phyloP scores from a whole-genome alignment of 2,797 vertebrate species.

The Crocidura indochinensis region DNA sequence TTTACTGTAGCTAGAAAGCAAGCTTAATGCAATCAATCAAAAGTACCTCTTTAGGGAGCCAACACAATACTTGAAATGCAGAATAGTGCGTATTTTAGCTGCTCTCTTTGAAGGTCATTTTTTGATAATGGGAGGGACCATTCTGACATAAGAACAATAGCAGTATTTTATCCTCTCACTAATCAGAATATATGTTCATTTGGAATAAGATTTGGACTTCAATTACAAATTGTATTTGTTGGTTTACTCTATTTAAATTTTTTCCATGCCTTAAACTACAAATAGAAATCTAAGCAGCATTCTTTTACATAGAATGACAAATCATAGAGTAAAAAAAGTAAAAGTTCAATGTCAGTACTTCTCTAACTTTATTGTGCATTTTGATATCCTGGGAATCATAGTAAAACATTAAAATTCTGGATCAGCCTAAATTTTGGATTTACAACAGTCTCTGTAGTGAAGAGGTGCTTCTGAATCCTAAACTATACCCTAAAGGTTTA shows the following conservation, averaged over 20 bases:
- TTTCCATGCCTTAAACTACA: conserved; percentile 66
- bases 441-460: conserved; percentile 20
- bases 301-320: conserved; percentile 58
- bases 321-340: conserved; percentile 36
- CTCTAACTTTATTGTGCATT: conserved; percentile 22
- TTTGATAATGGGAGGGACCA: not conserved
- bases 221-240: conserved; percentile 58
- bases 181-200: conserved; percentile 65
- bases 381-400: conserved; percentile 26
- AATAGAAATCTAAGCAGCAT: conserved; percentile 76
- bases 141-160: conserved; percentile 9
- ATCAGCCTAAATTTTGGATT: conserved; percentile 16
- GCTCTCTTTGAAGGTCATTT: conserved; percentile 57
- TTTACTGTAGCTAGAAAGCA: conserved; percentile 56
- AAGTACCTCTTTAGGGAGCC: conserved; percentile 55
- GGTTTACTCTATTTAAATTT: conserved; percentile 45
- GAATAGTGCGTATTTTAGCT: conserved; percentile 52
- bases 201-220: conserved; percentile 16
- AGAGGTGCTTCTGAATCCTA: not conserved
- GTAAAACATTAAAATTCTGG: conserved; percentile 61
- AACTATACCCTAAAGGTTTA: conserved; percentile 15
- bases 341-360: conserved; percentile 23
- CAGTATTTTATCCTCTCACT: conserved; percentile 57
- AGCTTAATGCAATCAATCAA: conserved; percentile 55
- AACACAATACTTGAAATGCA: conserved; percentile 72